Percentiles rank a stretch among this genome's conserved stretches.
These are phyloP conservation scores for Coenobita brevimanus DNA, from an alignment of 1,140 invertebrate genomes.

Conservation along the genomic window DNA sequence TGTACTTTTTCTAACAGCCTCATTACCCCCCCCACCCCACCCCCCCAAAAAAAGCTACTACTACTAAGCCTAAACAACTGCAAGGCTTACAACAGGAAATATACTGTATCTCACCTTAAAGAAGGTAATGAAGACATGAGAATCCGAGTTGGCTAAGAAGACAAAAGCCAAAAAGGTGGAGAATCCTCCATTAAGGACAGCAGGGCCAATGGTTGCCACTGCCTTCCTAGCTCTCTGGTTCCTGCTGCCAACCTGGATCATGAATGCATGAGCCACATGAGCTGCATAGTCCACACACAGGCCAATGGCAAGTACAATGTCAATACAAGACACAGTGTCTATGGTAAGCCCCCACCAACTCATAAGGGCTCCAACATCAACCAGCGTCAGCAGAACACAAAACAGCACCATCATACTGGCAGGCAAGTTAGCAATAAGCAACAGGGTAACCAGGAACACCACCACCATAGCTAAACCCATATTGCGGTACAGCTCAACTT, in stretches of 20 bases:
- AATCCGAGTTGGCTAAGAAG: slow-evolving; percentile 81
- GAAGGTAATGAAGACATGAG: slow-evolving; percentile 87
- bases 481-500: slow-evolving; percentile 85
- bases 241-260: slow-evolving; percentile 78
- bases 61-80: too few species aligned
- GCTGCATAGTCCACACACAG: slow-evolving; percentile 92
- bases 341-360: slow-evolving; percentile 88
- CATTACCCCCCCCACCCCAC: too few species aligned
- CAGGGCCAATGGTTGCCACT: slow-evolving; percentile 84
- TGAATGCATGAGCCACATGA: slow-evolving; percentile 85
- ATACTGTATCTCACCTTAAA: slow-evolving; percentile 79
- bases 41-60: too few species aligned
- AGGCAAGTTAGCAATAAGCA: slow-evolving; percentile 88
- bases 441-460: slow-evolving; percentile 85
- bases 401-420: slow-evolving; percentile 81
- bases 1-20: too few species aligned
- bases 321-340: slow-evolving; percentile 89
- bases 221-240: slow-evolving; percentile 80
- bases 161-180: slow-evolving; percentile 86
- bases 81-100: too few species aligned
- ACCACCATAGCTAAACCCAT: slow-evolving; percentile 84
- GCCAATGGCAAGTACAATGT: slow-evolving; percentile 87
- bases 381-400: slow-evolving; percentile 84
- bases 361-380: slow-evolving; percentile 88
- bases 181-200: slow-evolving; percentile 86